A percentile compares a stretch with the other conserved stretches of the same genome.
Conservation (phyloP, 2,113 vertebrate genomes). For the Telmatochromis brachygnathus region DNA sequence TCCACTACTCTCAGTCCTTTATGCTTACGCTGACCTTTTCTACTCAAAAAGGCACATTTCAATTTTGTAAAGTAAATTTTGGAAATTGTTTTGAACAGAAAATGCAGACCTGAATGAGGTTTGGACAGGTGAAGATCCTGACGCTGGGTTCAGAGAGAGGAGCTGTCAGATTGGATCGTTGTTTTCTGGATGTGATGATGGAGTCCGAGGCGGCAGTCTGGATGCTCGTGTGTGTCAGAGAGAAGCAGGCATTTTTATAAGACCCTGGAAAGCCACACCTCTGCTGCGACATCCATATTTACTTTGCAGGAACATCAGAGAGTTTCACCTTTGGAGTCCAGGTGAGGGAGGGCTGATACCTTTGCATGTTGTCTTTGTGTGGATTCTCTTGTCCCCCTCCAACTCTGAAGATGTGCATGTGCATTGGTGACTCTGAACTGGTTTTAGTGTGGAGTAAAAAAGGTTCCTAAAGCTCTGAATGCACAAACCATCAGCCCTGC, state of each 20-base stretch:
- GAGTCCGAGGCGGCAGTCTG: rapidly evolving
- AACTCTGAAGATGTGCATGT: neutral
- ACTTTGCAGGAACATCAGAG: neutral
- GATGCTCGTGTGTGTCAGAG: neutral
- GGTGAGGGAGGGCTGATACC: neutral
- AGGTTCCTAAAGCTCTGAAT: neutral
- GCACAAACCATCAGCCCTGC: neutral
- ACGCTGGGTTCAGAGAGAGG: neutral
- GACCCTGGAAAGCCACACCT: neutral
- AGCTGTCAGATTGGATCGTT: neutral
- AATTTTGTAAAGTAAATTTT: neutral
- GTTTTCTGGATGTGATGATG: neutral
- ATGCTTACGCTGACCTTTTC: neutral
- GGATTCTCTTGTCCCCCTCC: neutral
- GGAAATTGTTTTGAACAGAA: neutral
- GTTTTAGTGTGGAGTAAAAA: neutral
- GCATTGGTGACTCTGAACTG: neutral
- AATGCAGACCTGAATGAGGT: neutral
- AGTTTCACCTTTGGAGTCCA: neutral
- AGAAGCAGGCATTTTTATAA: neutral
- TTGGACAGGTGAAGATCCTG: neutral
- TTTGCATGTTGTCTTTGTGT: neutral
- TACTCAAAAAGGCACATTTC: neutral
- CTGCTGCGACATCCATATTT: neutral
- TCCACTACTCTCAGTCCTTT: neutral